A percentile compares a stretch with the other conserved stretches of the same genome.
These are phyloP conservation scores for Amphiduros pacificus DNA, from an alignment of 2,888 invertebrate species.

Conservation along the genomic window DNA sequence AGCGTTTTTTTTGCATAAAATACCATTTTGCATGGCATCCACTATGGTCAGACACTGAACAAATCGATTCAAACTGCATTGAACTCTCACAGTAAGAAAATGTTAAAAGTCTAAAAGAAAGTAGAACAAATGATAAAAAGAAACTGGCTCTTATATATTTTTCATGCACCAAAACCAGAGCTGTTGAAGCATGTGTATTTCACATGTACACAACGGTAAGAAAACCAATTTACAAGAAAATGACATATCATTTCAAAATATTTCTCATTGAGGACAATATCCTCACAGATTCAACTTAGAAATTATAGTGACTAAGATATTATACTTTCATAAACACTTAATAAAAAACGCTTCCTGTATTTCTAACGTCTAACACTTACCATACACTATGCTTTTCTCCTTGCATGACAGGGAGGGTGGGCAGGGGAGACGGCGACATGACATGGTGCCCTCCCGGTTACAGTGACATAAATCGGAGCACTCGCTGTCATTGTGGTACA, in stretches of 20 bases:
- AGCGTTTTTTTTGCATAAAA: too few relatives aligned
- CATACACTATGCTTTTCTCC: slow-evolving; percentile 8
- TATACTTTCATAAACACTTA: too few relatives aligned
- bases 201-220: not conserved
- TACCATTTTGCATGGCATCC: too few relatives aligned
- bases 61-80: too few relatives aligned
- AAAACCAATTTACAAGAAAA: not conserved
- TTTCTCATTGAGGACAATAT: not conserved
- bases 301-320: not conserved
- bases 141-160: too few relatives aligned
- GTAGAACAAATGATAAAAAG: too few relatives aligned
- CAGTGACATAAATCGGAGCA: slow-evolving; percentile 27
- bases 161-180: too few relatives aligned
- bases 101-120: too few relatives aligned
- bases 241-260: not conserved
- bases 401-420: slow-evolving; percentile 13
- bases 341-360: too few relatives aligned
- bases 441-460: slow-evolving; percentile 19
- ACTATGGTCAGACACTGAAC: too few relatives aligned
- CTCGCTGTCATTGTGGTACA: slow-evolving; percentile 25
- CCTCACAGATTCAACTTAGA: not conserved
- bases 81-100: too few relatives aligned
- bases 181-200: too few relatives aligned
- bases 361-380: slow-evolving; percentile 4
- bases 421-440: slow-evolving; percentile 20